Evolutionary conservation across 35 echinoderm and acorn worm species (phyloP).

Genomic region (Heliocidaris erythrogramma): DNA sequence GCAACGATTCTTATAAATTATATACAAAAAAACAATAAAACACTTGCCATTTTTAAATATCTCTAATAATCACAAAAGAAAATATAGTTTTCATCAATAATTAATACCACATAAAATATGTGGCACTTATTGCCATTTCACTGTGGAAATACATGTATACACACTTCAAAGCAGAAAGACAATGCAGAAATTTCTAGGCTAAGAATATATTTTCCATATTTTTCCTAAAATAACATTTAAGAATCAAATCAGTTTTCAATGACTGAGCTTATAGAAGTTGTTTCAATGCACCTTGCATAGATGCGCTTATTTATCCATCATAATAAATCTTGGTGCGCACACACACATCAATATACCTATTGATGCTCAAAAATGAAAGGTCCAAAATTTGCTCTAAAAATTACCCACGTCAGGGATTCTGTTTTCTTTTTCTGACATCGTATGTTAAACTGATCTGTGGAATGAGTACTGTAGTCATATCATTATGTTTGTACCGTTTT

Average conservation of each 20-base stretch:
- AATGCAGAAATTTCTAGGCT: conserved; percentile 2
- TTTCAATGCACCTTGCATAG: background rate
- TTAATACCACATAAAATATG: background rate
- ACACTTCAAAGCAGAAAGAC: background rate
- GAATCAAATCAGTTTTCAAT: background rate
- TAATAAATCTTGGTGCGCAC: background rate
- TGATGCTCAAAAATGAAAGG: background rate
- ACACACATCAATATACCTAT: background rate
- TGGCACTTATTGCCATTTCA: conserved; percentile 1
- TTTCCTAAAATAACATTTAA: too few relatives aligned
- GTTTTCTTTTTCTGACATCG: background rate
- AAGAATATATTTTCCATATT: background rate
- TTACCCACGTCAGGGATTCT: background rate
- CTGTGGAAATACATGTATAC: conserved; percentile 2
- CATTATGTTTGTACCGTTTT: background rate
- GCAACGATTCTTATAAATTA: background rate
- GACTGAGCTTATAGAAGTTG: background rate
- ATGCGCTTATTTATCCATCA: background rate
- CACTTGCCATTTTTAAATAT: background rate
- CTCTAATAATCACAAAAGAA: background rate
- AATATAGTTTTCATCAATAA: background rate
- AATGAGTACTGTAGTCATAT: background rate
- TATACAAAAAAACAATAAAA: background rate
- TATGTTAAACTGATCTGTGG: background rate
- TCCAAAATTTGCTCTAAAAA: background rate